Conservation (phyloP, 2,888 invertebrate genomes). For the Dasypogon diadema region DNA sequence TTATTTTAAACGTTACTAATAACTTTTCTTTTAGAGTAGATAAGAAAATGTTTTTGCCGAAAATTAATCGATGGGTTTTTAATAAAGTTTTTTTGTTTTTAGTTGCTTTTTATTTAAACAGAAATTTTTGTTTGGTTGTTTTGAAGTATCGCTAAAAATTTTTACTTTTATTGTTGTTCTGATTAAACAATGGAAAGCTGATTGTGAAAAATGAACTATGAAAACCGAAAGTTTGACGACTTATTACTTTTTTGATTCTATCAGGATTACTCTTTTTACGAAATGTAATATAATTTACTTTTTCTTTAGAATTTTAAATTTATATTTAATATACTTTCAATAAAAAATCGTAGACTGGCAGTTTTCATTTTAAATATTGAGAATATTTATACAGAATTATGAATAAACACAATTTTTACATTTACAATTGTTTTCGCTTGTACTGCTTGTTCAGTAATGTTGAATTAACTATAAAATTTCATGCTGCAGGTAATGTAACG, state of each 20-base stretch:
- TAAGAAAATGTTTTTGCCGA: conserved; percentile 52
- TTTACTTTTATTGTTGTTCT: conserved; percentile 8
- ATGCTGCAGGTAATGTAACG: conserved; percentile 36
- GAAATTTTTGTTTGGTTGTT: conserved; percentile 1
- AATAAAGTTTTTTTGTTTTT: conserved; percentile 20
- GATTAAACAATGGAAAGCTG: conserved; percentile 40
- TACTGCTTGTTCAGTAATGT: conserved; percentile 26
- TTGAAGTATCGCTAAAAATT: conserved; percentile 4
- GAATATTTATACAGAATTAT: conserved; percentile 42
- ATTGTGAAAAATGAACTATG: conserved; percentile 23
- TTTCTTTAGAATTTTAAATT: conserved; percentile 48
- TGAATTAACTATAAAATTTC: conserved; percentile 23
- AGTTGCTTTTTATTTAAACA: conserved; percentile 25
- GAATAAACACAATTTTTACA: conserved; percentile 43
- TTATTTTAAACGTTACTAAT: conserved; percentile 35
- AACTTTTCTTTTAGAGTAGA: conserved; percentile 47
- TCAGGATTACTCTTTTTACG: conserved; percentile 48
- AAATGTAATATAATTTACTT: conserved; percentile 50
- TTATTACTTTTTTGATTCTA: conserved; percentile 49
- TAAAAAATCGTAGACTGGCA: conserved; percentile 59
- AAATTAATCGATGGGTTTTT: conserved; percentile 59
- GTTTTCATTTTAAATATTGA: conserved; percentile 55
- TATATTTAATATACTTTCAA: conserved; percentile 51
- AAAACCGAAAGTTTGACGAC: conserved; percentile 22
- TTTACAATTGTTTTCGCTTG: conserved; percentile 35